Percentiles rank a stretch among this genome's conserved stretches.
Evolutionary conservation across 2,888 invertebrate genomes (phyloP).

Genomic region (Periphyllus acericola): DNA sequence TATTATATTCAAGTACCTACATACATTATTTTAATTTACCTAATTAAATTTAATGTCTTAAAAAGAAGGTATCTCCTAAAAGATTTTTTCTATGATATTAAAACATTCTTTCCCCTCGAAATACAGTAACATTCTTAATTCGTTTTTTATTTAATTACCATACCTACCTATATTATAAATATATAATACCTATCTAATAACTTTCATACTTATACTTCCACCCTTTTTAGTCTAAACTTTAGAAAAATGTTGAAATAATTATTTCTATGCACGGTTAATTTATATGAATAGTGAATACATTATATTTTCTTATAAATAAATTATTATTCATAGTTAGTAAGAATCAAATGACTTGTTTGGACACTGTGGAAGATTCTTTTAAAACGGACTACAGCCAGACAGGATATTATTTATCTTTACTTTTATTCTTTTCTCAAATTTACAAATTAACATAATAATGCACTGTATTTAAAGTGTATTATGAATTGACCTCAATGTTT

Average conservation of each 20-base stretch:
- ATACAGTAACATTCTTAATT: too few species aligned
- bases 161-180: too few species aligned
- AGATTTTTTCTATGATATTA: too few species aligned
- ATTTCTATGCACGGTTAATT: neutral
- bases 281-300: conserved; percentile 7
- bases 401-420: conserved; percentile 20
- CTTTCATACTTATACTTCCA: neutral
- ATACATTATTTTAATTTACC: too few species aligned
- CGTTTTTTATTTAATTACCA: too few species aligned
- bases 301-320: neutral
- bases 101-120: too few species aligned
- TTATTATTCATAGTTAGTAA: conserved; percentile 14
- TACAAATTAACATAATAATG: conserved; percentile 28
- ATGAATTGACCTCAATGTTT: neutral
- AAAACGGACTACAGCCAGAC: conserved; percentile 45
- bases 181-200: too few species aligned
- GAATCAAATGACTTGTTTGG: conserved; percentile 35
- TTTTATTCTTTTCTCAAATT: neutral
- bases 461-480: neutral
- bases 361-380: conserved; percentile 39
- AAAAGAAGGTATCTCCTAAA: too few species aligned
- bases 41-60: too few species aligned
- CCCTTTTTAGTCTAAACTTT: neutral
- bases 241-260: neutral
- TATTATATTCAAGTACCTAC: too few species aligned